Percentiles rank a stretch among this genome's conserved stretches.
phyloP scores from a whole-genome alignment of 2,797 vertebrate genomes.

The Synaphobranchus kaupii region DNA sequence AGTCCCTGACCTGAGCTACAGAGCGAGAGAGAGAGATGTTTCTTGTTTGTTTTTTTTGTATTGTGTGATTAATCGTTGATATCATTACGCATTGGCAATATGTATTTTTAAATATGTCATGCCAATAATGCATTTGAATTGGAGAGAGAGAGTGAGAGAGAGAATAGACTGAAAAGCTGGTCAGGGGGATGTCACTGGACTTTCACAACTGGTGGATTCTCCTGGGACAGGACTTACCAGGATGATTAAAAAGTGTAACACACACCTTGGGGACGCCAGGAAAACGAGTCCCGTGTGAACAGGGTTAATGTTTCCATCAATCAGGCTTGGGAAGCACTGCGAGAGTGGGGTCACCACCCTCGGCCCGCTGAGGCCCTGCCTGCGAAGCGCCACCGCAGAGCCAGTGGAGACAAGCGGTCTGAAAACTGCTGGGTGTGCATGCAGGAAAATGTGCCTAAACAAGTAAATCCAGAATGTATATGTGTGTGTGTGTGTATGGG shows the following conservation, averaged over 20 bases:
- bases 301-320: not conserved
- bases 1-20: not conserved
- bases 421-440: not conserved
- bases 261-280: too few relatives aligned
- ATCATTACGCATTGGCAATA: too few relatives aligned
- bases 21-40: not conserved
- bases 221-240: not conserved
- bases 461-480: not conserved
- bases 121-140: too few relatives aligned
- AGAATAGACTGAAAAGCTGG: not conserved
- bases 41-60: too few relatives aligned
- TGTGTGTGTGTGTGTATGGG: not conserved
- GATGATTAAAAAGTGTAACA: not conserved
- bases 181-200: not conserved
- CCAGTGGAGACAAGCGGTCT: not conserved
- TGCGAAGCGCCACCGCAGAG: not conserved
- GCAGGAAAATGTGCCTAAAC: not conserved
- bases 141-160: not conserved
- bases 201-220: not conserved
- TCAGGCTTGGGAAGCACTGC: not conserved
- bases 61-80: too few relatives aligned
- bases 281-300: not conserved
- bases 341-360: not conserved
- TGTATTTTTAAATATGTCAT: too few relatives aligned
- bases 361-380: not conserved